These are phyloP conservation scores for Pollachius pollachius DNA, from an alignment of 2,113 vertebrate species.

Conservation along the genomic window DNA sequence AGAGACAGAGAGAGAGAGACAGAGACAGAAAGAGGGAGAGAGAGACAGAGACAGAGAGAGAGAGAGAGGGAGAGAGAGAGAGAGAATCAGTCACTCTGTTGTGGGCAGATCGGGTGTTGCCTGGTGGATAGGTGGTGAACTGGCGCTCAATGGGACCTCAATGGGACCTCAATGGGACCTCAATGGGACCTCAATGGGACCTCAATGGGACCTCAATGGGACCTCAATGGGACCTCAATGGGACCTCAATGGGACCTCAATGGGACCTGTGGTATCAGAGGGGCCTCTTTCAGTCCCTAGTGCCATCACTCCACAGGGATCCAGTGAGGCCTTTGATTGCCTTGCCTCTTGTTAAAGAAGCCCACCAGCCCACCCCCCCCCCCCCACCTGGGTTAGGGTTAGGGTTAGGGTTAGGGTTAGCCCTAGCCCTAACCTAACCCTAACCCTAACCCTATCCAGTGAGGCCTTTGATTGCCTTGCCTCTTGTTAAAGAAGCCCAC, in stretches of 20 bases:
- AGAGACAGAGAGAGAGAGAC: conserved; percentile 29
- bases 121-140: conserved; percentile 62
- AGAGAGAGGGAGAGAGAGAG: conserved; percentile 55
- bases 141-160: too few species aligned
- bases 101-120: conserved; percentile 67
- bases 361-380: conserved; percentile 51
- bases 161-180: too few species aligned
- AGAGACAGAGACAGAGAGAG: conserved; percentile 52
- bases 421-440: too few species aligned
- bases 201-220: too few species aligned
- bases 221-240: too few species aligned
- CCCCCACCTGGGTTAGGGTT: too few species aligned
- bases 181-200: too few species aligned
- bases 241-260: too few species aligned
- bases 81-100: conserved; percentile 70
- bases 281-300: conserved; percentile 51
- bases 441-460: too few species aligned
- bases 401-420: too few species aligned
- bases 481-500: conserved; percentile 63
- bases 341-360: conserved; percentile 68
- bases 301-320: conserved; percentile 70
- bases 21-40: conserved; percentile 45
- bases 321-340: conserved; percentile 75
- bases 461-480: conserved; percentile 75
- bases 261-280: conserved; percentile 71